These are phyloP conservation scores for Neosilurus hyrtlii DNA, from an alignment of 2,797 vertebrate species.

Conservation along the genomic window DNA sequence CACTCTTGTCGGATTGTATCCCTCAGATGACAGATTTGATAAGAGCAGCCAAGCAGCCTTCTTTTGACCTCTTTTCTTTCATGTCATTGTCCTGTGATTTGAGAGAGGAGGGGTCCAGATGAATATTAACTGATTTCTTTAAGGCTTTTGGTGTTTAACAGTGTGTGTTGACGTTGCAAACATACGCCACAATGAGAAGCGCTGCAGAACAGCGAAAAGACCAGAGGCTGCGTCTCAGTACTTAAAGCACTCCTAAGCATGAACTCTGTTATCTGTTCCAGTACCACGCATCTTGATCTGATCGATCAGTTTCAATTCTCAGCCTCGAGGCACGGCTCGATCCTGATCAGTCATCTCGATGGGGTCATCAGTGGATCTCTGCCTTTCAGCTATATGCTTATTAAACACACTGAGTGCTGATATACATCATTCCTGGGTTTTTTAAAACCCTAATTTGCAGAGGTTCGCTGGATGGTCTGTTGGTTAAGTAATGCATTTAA, in stretches of 20 bases:
- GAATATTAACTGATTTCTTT: conserved; percentile 36
- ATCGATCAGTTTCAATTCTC: conserved; percentile 36
- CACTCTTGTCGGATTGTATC: conserved; percentile 9
- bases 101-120: conserved; percentile 17
- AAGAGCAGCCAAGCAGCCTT: conserved; percentile 71
- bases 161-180: conserved; percentile 35
- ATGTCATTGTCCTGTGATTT: conserved; percentile 27
- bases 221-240: conserved; percentile 2
- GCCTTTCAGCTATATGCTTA: conserved; percentile 35
- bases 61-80: conserved; percentile 54
- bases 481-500: background rate
- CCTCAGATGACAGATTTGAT: conserved; percentile 67
- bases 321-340: conserved; percentile 33
- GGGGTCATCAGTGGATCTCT: conserved; percentile 12
- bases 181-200: conserved; percentile 31
- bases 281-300: conserved; percentile 42
- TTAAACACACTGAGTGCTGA: conserved; percentile 5
- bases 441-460: conserved; percentile 11
- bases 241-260: background rate
- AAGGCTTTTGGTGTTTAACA: conserved; percentile 1
- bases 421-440: conserved; percentile 13
- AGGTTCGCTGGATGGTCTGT: background rate
- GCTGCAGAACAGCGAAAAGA: conserved; percentile 35
- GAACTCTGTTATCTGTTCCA: conserved; percentile 42
- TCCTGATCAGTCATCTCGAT: conserved; percentile 40